Evolutionary conservation across 2,797 vertebrate genomes (phyloP), one percentile per base, ranked within the genome.

Genomic region (Acanthopagrus latus): DNA sequence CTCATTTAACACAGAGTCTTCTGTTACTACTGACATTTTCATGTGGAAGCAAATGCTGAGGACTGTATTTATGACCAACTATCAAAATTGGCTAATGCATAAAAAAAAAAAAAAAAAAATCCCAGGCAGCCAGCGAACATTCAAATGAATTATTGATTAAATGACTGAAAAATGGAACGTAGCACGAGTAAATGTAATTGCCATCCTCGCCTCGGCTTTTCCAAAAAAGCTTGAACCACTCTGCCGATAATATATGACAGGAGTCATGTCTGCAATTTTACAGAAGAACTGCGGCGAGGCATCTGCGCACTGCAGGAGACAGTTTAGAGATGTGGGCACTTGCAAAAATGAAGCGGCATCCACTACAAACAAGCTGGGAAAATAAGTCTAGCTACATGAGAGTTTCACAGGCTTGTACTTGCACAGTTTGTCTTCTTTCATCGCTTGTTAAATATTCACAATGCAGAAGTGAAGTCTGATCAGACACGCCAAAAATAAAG

Each of bases 81-180:
- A 77, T 86, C 71, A 83, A 86, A 74, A 89, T 78, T 83, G 87
- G 78, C 65, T 76, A 86, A 89, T 81, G 71, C 76, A 82, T 87
- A 77, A 48, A 56, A 33, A 48, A 48, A 59, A 33, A 48, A 59
- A 33, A 13, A 59, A 33, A 13, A 50, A 23, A 75, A 46, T 18
- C 16, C 23, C 56, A 62, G 72, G 80, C 80, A 88, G 83, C 87
- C 63, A 80, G 78, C 52, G 80, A 81, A 88, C 85, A 85, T 89
- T 91, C 69, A 83, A 86, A 93, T 90, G 62, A 92, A 89, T 88
- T 91, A 93, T 91, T 86, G 90, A 94, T 86, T 74, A 54, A 82
- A 84, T 74, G 68, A 69, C 74, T 75, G 75, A 80, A 80, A 89
- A 86, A 84, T 75, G 56, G 70, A 89, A 84, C 54, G 5, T 71